Evolutionary conservation across 2,888 invertebrate species (phyloP).

Genomic region (Ferrisia virgata): DNA sequence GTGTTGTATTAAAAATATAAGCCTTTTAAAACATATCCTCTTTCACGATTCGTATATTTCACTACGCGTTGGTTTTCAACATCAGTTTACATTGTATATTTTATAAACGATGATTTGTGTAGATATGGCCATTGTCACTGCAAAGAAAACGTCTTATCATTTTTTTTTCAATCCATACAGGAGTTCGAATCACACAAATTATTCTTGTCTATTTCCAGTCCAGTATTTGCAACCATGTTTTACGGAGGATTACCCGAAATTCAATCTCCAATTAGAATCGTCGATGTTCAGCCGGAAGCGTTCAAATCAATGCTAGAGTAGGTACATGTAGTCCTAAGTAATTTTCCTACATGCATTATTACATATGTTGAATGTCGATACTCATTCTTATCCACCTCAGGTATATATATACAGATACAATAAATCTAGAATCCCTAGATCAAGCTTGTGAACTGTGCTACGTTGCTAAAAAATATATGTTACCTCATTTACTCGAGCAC

Average conservation of each 20-base stretch:
- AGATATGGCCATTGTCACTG: too few species aligned
- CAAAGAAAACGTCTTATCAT: neutral
- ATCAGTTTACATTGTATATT: neutral
- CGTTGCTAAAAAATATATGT: conserved; percentile 83
- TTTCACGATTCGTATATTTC: too few species aligned
- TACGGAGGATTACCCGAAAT: conserved; percentile 75
- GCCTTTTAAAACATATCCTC: too few species aligned
- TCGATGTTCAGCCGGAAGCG: conserved; percentile 82
- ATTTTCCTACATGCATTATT: neutral
- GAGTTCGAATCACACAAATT: conserved; percentile 73
- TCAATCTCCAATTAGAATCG: conserved; percentile 71
- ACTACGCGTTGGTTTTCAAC: too few species aligned
- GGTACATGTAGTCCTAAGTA: conserved; percentile 51
- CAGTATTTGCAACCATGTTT: conserved; percentile 86
- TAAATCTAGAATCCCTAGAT: conserved; percentile 76
- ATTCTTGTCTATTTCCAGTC: conserved; percentile 80
- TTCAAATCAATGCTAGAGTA: conserved; percentile 76
- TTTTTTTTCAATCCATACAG: conserved; percentile 53
- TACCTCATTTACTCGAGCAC: conserved; percentile 76
- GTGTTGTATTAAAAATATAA: too few species aligned
- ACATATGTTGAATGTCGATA: too few species aligned
- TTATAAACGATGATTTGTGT: neutral
- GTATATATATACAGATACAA: conserved; percentile 78
- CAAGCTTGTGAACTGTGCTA: conserved; percentile 84
- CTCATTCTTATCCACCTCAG: conserved; percentile 52